A percentile compares a stretch with the other conserved stretches of the same genome.
phyloP scores from a whole-genome alignment of 2,797 vertebrate species.

The Linurgus olivaceus region DNA sequence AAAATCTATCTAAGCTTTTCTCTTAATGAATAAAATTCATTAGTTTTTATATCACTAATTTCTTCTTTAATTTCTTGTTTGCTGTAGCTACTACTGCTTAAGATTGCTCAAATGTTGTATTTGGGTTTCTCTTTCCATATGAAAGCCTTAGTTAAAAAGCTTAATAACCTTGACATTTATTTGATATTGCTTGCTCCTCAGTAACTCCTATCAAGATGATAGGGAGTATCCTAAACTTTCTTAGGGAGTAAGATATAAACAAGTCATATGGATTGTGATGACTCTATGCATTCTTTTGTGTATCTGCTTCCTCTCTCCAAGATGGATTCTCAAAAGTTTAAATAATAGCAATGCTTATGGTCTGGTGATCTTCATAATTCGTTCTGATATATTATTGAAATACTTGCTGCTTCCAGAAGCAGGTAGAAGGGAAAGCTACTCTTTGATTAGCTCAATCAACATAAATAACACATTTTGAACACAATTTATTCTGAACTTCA shows the following conservation, averaged over 20 bases:
- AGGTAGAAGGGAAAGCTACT: neutral
- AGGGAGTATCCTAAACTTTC: neutral
- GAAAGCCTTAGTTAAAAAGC: neutral
- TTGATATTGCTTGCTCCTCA: neutral
- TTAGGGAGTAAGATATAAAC: neutral
- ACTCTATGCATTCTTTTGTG: neutral
- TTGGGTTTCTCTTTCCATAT: neutral
- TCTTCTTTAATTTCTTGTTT: neutral
- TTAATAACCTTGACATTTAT: neutral
- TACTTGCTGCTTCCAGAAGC: neutral
- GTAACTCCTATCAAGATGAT: neutral
- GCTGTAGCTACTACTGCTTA: neutral
- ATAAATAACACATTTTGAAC: neutral
- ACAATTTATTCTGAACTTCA: neutral
- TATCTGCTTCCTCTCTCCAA: neutral
- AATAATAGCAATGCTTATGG: neutral
- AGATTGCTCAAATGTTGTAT: neutral
- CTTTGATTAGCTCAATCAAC: neutral
- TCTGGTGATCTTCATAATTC: neutral
- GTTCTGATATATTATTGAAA: neutral
- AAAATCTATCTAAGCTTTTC: neutral
- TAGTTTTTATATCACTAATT: neutral
- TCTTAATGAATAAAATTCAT: neutral
- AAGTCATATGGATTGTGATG: neutral
- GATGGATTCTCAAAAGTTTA: neutral